These are phyloP conservation scores for Epinotia demarniana DNA, from an alignment of 2,888 invertebrate species.

Conservation along the genomic window DNA sequence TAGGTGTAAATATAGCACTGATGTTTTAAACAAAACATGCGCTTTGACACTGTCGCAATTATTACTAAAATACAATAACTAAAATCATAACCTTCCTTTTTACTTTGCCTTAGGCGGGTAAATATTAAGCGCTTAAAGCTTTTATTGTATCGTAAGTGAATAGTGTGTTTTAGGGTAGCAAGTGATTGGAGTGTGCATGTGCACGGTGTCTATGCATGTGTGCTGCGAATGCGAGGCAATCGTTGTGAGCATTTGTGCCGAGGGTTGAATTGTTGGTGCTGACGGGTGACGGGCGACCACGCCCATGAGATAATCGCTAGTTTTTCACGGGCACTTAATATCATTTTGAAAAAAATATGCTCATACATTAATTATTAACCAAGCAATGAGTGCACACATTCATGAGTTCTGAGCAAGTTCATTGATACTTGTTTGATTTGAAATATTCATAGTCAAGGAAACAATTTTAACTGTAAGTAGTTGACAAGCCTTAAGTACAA, in stretches of 20 bases:
- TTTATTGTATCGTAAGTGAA: conserved; percentile 66
- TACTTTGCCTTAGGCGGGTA: conserved; percentile 44
- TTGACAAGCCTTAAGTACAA: background rate
- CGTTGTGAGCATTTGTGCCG: conserved; percentile 48
- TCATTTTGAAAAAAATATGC: conserved; percentile 2
- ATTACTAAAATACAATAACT: conserved; percentile 56
- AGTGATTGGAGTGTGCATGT: conserved; percentile 48
- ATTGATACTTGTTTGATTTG: background rate
- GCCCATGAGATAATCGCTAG: conserved; percentile 74
- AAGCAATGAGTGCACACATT: background rate
- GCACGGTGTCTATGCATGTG: conserved; percentile 45
- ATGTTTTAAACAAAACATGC: conserved; percentile 4
- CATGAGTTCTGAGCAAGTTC: background rate
- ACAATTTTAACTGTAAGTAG: background rate
- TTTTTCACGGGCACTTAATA: conserved; percentile 60
- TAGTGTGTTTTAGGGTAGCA: conserved; percentile 54
- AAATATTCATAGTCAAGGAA: background rate
- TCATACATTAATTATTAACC: background rate
- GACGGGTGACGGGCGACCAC: conserved; percentile 71
- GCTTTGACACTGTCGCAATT: background rate
- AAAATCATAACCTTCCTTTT: conserved; percentile 4
- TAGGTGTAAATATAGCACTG: background rate
- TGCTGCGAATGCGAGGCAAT: conserved; percentile 48
- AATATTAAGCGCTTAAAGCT: conserved; percentile 79
- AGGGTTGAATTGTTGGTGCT: conserved; percentile 69